Base-by-base conservation (phyloP, 2,113 vertebrate species). In the Riparia riparia region DNA sequence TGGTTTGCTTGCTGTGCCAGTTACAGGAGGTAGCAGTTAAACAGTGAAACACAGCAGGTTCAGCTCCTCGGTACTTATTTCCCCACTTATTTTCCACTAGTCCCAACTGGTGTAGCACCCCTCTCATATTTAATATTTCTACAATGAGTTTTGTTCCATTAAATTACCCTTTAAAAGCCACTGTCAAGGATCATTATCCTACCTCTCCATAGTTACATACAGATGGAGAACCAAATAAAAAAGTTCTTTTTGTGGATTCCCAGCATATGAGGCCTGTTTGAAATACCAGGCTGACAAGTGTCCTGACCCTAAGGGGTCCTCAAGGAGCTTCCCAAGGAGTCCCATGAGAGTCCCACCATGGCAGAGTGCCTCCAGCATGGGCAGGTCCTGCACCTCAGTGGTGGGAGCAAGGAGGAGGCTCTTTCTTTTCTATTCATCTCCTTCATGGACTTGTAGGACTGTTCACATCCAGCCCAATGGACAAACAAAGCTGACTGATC, bases 1-100 rank as follows among this genome's bases (percentile, higher is more conserved):
- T 79, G 61, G 86, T 84, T 94, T 97, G 8, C 54, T 94, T 87
- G 71, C 84, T 82, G 71, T 82, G 82, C 60, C 53, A 26, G 69
- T 89, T 91, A 92, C 61, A 65, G 73, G 53, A 95, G 69, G 69
- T 6, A 89, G 90, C 90, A 93, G 57, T 90, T 81, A 89, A 94
- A 77, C 51, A 83, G 47, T 2, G 28, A 91, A 91, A 44, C 69
- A 45, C 83, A 85, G 68, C 12, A 0, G 58, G 22, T 71, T 89
- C 60, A 63, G 22, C 60, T 89, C 79, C 28, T 80, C 86, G 95
- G 16, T 77, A 32, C 31, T 92, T 93, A 69, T 91, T 95, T 89
- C 37, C 56, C 58, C 41, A 61, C 63, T 89, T 65, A 34, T 32
- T 94, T 94, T 81, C 53, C 51, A 64, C 63, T 65, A 68, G 51